These are phyloP conservation scores for Hapalemur alaotrensis DNA, from an alignment of 2,797 vertebrate genomes.

Conservation along the genomic window DNA sequence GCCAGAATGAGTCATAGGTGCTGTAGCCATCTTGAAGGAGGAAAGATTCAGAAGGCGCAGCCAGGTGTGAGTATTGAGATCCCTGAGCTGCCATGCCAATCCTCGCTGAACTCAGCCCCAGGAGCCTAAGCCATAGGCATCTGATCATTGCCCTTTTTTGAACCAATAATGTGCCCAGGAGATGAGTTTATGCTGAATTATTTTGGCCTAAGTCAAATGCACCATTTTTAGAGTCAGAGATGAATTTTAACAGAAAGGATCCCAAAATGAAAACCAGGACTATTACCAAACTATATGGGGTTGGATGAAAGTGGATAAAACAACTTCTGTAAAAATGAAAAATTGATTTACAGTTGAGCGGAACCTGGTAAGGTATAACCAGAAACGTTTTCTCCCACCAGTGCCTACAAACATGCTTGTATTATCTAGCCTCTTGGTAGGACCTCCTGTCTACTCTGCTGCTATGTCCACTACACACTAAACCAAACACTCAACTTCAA, in stretches of 20 bases:
- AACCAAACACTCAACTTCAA: background rate
- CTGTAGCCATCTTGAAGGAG: background rate
- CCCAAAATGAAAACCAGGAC: background rate
- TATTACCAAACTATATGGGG: background rate
- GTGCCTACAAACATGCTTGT: background rate
- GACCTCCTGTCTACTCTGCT: background rate
- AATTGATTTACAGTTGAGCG: background rate
- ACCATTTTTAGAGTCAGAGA: background rate
- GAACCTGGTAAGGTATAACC: background rate
- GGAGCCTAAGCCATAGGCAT: accelerated
- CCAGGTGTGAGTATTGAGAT: accelerated
- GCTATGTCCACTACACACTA: background rate
- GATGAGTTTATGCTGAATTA: background rate
- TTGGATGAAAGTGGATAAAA: background rate
- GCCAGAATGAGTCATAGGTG: background rate
- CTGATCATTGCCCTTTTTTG: background rate
- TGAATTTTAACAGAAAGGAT: background rate
- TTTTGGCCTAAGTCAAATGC: background rate
- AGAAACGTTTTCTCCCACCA: background rate
- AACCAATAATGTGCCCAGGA: background rate
- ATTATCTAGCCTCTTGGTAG: background rate
- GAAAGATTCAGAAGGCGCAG: background rate
- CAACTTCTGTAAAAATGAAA: background rate
- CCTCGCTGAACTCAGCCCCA: background rate
- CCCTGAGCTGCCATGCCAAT: background rate